Base-by-base conservation (phyloP, 2,888 invertebrate genomes). In the Drosophila nr. fundita region DNA sequence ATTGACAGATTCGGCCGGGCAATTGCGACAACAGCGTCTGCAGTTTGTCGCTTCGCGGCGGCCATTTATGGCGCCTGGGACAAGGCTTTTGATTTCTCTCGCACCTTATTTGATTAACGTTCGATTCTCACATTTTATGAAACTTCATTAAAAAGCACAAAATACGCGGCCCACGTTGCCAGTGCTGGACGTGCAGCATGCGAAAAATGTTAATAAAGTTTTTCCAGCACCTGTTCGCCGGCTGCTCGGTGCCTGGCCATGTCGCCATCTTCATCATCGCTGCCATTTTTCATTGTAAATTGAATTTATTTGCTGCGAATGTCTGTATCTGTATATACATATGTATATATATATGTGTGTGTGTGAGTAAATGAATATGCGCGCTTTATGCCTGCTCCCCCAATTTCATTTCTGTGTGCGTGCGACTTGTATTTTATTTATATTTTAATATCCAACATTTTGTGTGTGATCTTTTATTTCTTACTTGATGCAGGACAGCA, bases 191-290 rank as follows among this genome's bases (percentile, higher is more conserved):
- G 84, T 85, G 80, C 78, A 85, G 83, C 82, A 87, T 80, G 83
- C 84, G 88, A 82, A 83, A 86, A 86, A 88, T 87, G 80, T 87
- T 87, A 87, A 87, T 87, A 86, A 87, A 86, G 87, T 86, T 87
- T 87, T 74, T 73, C 65, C 67, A 45, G 61, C 83, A 68, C 64
- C 68, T 74, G 73, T 60, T 78, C 58, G 49, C 48, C 38, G 38
- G 38, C 38, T 38, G 55, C 55, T 27, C 29, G 49, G 53, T 53
- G 55, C 59, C 65, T 54, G 70, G 58, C 66, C 55, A 55, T 55
- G 62, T 76, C 67, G 77, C 81, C 86, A 79, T 83, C 86, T 86
- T 83, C 83, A 85, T 85, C 88, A 85, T 78, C 76, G 78, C 73
- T 79, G 83, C 83, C 86, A 87, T 85, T 86, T 85, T 86, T 86